phyloP scores from a whole-genome alignment of 2,113 vertebrate species.

The Falcunculus frontatus region DNA sequence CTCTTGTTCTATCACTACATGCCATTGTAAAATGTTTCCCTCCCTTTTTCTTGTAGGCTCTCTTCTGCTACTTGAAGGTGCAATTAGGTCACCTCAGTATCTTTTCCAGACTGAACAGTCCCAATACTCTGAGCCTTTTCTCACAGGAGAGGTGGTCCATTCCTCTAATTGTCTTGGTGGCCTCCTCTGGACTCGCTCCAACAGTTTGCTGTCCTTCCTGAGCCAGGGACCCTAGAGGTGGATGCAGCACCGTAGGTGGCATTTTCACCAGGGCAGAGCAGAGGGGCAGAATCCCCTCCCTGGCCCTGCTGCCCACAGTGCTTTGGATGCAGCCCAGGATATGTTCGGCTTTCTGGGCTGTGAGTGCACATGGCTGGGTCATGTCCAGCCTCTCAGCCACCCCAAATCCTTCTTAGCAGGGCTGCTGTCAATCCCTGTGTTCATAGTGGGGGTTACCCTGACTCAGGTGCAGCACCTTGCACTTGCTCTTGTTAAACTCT shows the following conservation, averaged over 20 bases:
- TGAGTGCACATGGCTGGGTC: fast-evolving
- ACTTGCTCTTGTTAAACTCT: neutral
- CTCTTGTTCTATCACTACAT: neutral
- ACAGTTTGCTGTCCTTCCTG: neutral
- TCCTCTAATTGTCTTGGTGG: neutral
- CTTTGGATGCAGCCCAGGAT: neutral
- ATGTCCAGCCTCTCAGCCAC: neutral
- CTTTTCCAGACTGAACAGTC: neutral
- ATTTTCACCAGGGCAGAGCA: neutral
- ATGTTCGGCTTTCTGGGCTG: fast-evolving
- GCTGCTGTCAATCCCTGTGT: neutral
- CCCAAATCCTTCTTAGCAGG: neutral
- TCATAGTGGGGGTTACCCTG: fast-evolving
- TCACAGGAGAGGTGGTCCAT: neutral
- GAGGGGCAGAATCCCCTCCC: neutral
- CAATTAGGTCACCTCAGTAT: neutral
- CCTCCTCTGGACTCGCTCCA: neutral
- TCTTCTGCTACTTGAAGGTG: neutral
- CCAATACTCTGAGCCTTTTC: neutral
- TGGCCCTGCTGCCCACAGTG: fast-evolving
- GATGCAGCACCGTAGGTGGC: neutral
- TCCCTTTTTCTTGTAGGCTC: neutral
- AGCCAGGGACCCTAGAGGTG: neutral
- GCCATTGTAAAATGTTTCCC: neutral
- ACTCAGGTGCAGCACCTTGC: neutral